Evolutionary conservation across 2,113 vertebrate genomes (phyloP).

Genomic region (Scatophagus argus): DNA sequence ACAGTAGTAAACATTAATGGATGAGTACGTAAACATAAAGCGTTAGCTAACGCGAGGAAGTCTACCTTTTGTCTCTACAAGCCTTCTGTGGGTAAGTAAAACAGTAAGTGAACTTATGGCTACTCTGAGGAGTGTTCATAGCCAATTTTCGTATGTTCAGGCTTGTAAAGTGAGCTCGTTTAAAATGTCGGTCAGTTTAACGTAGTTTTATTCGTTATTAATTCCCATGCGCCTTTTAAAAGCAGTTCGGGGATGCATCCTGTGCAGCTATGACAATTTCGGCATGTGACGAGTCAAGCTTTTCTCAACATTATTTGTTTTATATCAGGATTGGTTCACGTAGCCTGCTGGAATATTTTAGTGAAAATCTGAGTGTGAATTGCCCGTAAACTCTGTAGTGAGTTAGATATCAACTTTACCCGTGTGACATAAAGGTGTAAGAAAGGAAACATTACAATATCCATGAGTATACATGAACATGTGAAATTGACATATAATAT

Average conservation of each 20-base stretch:
- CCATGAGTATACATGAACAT: accelerated
- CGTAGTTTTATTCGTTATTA: accelerated
- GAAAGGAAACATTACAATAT: too few relatives aligned
- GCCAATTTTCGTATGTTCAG: accelerated
- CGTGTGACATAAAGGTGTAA: too few relatives aligned
- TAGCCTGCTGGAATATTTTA: too few relatives aligned
- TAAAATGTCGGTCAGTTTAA: neutral
- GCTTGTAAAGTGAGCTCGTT: neutral
- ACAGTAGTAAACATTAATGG: neutral
- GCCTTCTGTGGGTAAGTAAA: constrained; percentile 29
- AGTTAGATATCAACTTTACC: too few relatives aligned
- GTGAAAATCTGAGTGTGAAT: neutral
- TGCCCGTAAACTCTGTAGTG: neutral
- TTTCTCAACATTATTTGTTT: neutral
- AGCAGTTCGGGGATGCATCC: accelerated
- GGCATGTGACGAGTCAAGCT: neutral
- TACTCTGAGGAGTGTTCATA: neutral
- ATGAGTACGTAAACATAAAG: too few relatives aligned
- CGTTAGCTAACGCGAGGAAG: too few relatives aligned
- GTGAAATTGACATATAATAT: neutral
- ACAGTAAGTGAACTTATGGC: too few relatives aligned
- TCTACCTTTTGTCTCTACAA: accelerated
- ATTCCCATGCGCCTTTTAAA: accelerated
- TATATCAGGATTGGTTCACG: too few relatives aligned
- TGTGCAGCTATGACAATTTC: neutral